phyloP scores from a whole-genome alignment of 2,113 vertebrate genomes.

The Clinocottus analis region DNA sequence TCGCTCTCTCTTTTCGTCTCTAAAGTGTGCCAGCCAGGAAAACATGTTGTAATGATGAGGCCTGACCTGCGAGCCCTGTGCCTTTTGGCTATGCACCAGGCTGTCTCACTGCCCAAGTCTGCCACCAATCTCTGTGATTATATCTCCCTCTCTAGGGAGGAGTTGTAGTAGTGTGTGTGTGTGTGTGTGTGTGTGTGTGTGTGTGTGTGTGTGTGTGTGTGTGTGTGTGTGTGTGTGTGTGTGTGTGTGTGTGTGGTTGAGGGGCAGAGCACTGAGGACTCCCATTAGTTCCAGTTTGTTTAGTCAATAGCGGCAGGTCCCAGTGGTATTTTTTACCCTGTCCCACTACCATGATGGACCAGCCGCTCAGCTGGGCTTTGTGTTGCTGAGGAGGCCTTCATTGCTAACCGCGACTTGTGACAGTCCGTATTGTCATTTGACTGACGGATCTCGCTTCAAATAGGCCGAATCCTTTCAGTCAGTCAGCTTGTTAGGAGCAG shows the following conservation, averaged over 20 bases:
- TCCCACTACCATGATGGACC: slow-evolving; percentile 50
- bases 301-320: slow-evolving; percentile 77
- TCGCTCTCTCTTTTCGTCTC: background rate
- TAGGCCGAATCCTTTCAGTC: slow-evolving; percentile 20
- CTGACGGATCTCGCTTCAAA: slow-evolving; percentile 24
- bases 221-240: slow-evolving; percentile 4
- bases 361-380: slow-evolving; percentile 63
- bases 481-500: slow-evolving; percentile 27
- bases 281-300: slow-evolving; percentile 80
- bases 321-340: slow-evolving; percentile 75
- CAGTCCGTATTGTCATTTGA: slow-evolving; percentile 55
- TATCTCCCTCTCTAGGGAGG: slow-evolving; percentile 78
- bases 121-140: slow-evolving; percentile 79
- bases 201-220: slow-evolving; percentile 7
- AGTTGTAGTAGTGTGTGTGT: slow-evolving; percentile 42
- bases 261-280: slow-evolving; percentile 52
- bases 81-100: slow-evolving; percentile 70
- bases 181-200: slow-evolving; percentile 6
- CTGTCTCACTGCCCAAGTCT: slow-evolving; percentile 58
- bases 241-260: slow-evolving; percentile 9
- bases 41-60: slow-evolving; percentile 74
- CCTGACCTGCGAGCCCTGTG: slow-evolving; percentile 69
- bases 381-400: slow-evolving; percentile 52
- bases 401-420: slow-evolving; percentile 47
- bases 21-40: slow-evolving; percentile 58